Conservation (phyloP, 2,797 vertebrate species). For the Enteromius radiatus region DNA sequence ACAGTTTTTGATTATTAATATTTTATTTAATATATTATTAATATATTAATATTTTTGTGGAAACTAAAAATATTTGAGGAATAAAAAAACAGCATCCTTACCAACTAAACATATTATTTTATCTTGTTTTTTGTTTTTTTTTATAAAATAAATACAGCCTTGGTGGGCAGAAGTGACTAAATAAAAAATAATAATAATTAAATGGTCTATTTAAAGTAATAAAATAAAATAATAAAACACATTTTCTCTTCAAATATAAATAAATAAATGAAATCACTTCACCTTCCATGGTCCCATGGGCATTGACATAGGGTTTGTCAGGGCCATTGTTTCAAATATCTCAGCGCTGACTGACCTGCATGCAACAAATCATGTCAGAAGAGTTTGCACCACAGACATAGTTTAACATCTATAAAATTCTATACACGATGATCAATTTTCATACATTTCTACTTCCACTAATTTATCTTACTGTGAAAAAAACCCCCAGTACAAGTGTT, state of each 20-base stretch:
- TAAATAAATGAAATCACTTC: constrained; percentile 41
- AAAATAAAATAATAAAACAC: not conserved
- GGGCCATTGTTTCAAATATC: constrained; percentile 87
- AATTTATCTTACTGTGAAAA: not conserved
- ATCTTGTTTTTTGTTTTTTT: not conserved
- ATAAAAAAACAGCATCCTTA: not conserved
- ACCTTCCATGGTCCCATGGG: constrained; percentile 95
- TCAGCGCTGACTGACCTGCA: constrained; percentile 68
- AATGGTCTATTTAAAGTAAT: not conserved
- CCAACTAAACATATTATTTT: not conserved
- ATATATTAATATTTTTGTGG: too few species aligned
- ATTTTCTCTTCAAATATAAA: not conserved
- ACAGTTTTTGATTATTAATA: too few species aligned
- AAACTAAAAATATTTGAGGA: too few species aligned
- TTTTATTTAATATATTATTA: too few species aligned
- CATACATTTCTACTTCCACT: not conserved
- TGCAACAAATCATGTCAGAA: constrained; percentile 4
- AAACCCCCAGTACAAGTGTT: not conserved
- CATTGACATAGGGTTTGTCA: constrained; percentile 83
- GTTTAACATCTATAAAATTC: not conserved
- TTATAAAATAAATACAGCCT: not conserved
- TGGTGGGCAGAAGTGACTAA: not conserved
- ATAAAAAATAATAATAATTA: not conserved
- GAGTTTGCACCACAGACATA: constrained; percentile 9
- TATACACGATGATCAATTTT: not conserved